Conservation (phyloP, 2,888 invertebrate species). For the Pandemis cinnamomeana region DNA sequence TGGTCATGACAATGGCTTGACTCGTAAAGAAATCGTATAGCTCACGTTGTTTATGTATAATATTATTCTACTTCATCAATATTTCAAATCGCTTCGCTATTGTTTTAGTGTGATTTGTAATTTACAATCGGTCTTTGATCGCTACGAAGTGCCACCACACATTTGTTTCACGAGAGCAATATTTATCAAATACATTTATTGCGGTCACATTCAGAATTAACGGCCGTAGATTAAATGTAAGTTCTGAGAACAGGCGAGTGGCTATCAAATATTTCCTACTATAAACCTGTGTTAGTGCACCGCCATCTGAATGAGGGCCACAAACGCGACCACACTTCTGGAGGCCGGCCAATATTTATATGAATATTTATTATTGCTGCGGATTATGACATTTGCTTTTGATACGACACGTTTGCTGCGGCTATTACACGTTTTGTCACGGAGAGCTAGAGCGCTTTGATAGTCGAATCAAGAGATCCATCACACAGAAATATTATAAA, state of each 20-base stretch:
- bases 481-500: constrained; percentile 43
- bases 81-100: constrained; percentile 18
- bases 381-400: constrained; percentile 56
- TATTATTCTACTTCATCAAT: constrained; percentile 19
- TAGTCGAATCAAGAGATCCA: constrained; percentile 38
- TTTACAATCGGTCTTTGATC: constrained; percentile 73
- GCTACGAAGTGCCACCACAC: constrained; percentile 66
- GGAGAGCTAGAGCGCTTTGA: constrained; percentile 27
- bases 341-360: constrained; percentile 73
- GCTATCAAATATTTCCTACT: constrained; percentile 82
- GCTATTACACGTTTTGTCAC: constrained; percentile 38
- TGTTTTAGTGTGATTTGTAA: constrained; percentile 60
- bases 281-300: constrained; percentile 72
- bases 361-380: constrained; percentile 64
- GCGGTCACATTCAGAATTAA: constrained; percentile 76
- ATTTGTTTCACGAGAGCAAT: constrained; percentile 77
- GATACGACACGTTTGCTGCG: constrained; percentile 50
- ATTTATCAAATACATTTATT: constrained; percentile 82
- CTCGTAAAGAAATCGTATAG: background rate
- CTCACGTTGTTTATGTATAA: constrained; percentile 1
- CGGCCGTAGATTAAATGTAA: constrained; percentile 73
- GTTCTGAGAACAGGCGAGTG: constrained; percentile 69
- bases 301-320: constrained; percentile 59
- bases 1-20: background rate
- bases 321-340: constrained; percentile 68